Evolutionary conservation across 2,888 invertebrate genomes (phyloP), one percentile per base, ranked within the genome.

Genomic region (Vanessa cardui): DNA sequence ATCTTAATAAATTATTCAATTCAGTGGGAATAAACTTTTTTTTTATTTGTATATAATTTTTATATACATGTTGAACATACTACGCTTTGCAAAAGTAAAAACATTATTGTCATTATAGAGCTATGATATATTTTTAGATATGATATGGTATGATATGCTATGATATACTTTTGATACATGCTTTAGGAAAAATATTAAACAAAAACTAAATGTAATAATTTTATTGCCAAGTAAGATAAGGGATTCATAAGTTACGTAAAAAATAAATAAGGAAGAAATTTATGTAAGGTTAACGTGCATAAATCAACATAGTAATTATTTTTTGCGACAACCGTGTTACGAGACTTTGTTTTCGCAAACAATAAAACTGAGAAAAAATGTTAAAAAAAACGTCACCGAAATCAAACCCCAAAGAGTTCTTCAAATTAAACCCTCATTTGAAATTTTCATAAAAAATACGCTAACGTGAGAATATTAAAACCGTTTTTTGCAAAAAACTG

Each of bases 381-480:
- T 73, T 64, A 68, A 63, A 58, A 76, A 77, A 78, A 77, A 76
- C 61, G n/a, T 58, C 66, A 62, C 72, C 76, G 74, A 79, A 90
- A 89, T 89, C 90, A 92, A 92, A 92, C 92, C 92, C 92, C 91
- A 90, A 88, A 92, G 92, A 83, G 88, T 84, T 87, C 91, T 92
- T 88, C 92, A 92, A 92, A 92, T 92, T 92, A 92, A 92, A 92
- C 82, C 87, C 81, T 89, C 90, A 88, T 92, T 92, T 91, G 83
- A 90, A 87, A 86, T 84, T 87, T 89, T 79, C 78, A 73, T 74
- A 85, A 88, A 88, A 77, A 77, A 81, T 21, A 21, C 75, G 84
- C 84, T 90, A 90, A 92, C 91, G 92, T 92, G 92, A 90, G 92
- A 92, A 91, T 89, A 92, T 92, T 91, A 92, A 88, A 85, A 76